phyloP scores from a whole-genome alignment of 2,113 vertebrate genomes.

The Puffinus mauretanicus region DNA sequence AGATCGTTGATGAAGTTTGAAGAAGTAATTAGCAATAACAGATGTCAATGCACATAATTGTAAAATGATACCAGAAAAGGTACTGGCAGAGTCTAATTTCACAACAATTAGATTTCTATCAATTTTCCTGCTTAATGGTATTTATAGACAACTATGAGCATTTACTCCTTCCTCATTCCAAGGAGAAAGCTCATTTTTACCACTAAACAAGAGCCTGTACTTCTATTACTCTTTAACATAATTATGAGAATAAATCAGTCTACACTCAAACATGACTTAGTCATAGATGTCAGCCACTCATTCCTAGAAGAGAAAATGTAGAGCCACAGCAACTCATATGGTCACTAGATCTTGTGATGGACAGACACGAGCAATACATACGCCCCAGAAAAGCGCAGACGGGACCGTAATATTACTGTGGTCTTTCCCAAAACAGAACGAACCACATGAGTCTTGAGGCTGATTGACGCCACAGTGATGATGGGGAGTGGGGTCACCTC shows the following conservation, averaged over 20 bases:
- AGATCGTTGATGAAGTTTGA: constrained; percentile 76
- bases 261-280: neutral
- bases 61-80: constrained; percentile 3
- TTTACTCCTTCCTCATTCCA: neutral
- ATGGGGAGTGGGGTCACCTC: neutral
- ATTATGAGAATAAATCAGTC: neutral
- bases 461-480: neutral
- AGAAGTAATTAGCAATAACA: constrained; percentile 78
- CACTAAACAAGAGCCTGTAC: neutral
- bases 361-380: rapidly evolving
- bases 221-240: neutral
- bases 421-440: neutral
- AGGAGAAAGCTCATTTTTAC: neutral
- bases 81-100: constrained; percentile 21
- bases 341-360: neutral
- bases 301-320: neutral
- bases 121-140: neutral
- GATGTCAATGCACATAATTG: constrained; percentile 70
- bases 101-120: neutral
- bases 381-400: rapidly evolving
- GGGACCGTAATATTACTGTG: neutral
- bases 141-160: neutral
- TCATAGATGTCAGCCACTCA: neutral
- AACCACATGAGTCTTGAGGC: rapidly evolving
- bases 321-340: neutral